These are phyloP conservation scores for Alaudala cheleensis DNA, from an alignment of 2,113 vertebrate genomes.

Conservation along the genomic window DNA sequence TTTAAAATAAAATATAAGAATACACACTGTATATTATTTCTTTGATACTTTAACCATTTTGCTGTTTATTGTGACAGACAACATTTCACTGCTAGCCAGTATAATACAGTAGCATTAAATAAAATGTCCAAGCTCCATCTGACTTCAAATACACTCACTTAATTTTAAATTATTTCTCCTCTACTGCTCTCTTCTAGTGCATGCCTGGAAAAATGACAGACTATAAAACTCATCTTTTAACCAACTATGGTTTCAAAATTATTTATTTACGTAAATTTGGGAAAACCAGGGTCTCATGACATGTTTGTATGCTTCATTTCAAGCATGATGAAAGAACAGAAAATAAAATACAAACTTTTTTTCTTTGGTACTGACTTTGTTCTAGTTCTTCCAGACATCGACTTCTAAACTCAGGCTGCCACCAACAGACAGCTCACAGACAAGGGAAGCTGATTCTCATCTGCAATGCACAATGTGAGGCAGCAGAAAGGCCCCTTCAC, in stretches of 20 bases:
- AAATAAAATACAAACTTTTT: slow-evolving; percentile 42
- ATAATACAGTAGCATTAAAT: not conserved
- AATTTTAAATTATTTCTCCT: not conserved
- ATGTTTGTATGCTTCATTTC: not conserved
- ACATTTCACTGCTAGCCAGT: not conserved
- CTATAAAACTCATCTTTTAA: not conserved
- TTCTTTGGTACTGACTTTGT: slow-evolving; percentile 36
- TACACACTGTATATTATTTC: not conserved
- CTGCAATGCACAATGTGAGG: not conserved
- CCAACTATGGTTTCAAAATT: not conserved
- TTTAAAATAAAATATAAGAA: not conserved
- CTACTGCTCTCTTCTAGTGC: not conserved
- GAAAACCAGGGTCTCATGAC: not conserved
- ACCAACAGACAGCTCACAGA: slow-evolving; percentile 65
- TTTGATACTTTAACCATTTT: not conserved
- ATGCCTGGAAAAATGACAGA: not conserved
- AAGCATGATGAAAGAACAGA: not conserved
- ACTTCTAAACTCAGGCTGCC: slow-evolving; percentile 68
- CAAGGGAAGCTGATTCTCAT: not conserved
- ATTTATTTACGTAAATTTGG: not conserved
- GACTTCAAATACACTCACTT: not conserved
- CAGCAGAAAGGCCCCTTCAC: not conserved
- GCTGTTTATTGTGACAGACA: not conserved
- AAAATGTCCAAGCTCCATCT: not conserved
- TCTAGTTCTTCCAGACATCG: not conserved